Evolutionary conservation across 2,888 invertebrate species (phyloP).

Genomic region (Leistus spinibarbis): DNA sequence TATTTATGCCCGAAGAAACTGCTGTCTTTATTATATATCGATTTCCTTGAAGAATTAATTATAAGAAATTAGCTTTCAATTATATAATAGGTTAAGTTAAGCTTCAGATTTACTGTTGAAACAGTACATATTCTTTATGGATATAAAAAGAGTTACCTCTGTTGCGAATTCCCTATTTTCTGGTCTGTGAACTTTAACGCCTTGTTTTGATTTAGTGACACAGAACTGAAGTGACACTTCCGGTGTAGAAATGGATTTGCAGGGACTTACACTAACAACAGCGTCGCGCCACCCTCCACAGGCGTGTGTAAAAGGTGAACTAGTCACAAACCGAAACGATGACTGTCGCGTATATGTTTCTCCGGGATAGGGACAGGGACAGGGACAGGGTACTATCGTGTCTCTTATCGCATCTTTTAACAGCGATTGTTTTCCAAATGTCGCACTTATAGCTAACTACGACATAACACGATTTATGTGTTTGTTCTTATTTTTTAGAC

Average conservation of each 20-base stretch:
- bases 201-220: slow-evolving; percentile 37
- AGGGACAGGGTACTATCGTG: no score
- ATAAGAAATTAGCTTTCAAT: no score
- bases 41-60: no score
- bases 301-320: background rate
- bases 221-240: slow-evolving; percentile 35
- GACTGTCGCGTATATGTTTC: background rate
- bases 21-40: no score
- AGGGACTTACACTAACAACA: background rate
- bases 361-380: background rate
- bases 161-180: slow-evolving; percentile 24
- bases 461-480: background rate
- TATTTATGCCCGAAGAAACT: no score
- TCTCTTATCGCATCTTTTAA: background rate
- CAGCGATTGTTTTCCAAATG: background rate
- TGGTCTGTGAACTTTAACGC: slow-evolving; percentile 35
- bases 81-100: no score
- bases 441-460: background rate
- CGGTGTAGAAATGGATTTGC: slow-evolving; percentile 34
- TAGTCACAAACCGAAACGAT: background rate
- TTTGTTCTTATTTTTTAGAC: no score
- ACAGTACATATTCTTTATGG: background rate
- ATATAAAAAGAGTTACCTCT: slow-evolving; percentile 12
- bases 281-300: background rate
- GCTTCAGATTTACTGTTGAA: no score